Base-by-base conservation (phyloP, 2,797 vertebrate species). In the Rhinatrema bivittatum region DNA sequence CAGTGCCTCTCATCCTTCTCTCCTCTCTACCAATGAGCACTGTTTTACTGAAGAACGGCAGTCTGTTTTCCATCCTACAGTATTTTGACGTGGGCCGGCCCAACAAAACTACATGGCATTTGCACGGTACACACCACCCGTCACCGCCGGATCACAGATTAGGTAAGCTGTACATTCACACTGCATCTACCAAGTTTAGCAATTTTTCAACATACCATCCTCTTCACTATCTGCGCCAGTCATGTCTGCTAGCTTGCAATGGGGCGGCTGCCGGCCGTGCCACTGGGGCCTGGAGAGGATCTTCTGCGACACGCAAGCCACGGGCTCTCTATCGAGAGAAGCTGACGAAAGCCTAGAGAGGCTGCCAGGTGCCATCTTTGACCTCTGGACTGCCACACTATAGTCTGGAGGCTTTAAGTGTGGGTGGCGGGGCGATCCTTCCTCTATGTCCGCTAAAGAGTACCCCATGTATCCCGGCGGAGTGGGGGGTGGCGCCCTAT, bases 381-480 rank as follows among this genome's bases (percentile, higher is more conserved):
- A 97, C 79, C 93, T 91, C 83, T 93, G 94, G 77, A 98, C 76
- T 39, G 94, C 94, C 86, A 97, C 90, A 50, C 86, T 97, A 86
- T 98, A 98, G 56, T 96, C 91, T 5, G 93, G 94, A 53, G 94
- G 94, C 65, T 84, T 89, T 64, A 94, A 77, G 84, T 91, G 90
- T 36, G 78, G 81, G 61, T 88, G 87, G 62, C 87, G 72, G 47
- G 79, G 66, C 34, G 68, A 68, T 77, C 83, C 87, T 68, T 87
- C 79, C 63, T 87, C 85, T 37, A 88, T 77, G 57, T 92, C 88
- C 27, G 88, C 90, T 83, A 98, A 86, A 66, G 90, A 85, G 79
- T 97, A 89, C 58, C 94, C 94, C 83, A 94, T 84, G 76, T 98
- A 97, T 76, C 94, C 94, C 58, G 91, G 90, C 77, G 93, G 94